These are phyloP conservation scores for Penaeus chinensis DNA, from an alignment of 1,140 invertebrate species.

Conservation along the genomic window DNA sequence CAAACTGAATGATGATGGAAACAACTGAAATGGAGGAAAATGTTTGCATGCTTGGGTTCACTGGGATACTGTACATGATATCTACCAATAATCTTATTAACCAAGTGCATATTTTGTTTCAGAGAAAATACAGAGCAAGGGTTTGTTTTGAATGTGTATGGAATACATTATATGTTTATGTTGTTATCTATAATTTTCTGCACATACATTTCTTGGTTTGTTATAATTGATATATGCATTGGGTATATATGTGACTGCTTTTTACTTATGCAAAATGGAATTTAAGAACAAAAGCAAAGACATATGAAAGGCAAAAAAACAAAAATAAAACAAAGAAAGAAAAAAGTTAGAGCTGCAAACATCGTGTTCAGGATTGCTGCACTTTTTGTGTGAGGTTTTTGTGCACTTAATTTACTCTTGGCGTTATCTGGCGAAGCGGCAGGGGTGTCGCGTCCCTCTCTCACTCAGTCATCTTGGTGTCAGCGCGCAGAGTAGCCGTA, in stretches of 20 bases:
- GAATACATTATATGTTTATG: conserved; percentile 30
- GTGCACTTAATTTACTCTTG: conserved; percentile 51
- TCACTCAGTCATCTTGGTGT: conserved; percentile 52
- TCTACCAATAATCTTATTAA: conserved; percentile 23
- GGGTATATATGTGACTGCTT: conserved; percentile 26
- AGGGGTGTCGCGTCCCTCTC: conserved; percentile 30
- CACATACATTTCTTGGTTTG: conserved; percentile 16
- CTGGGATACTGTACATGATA: conserved; percentile 34
- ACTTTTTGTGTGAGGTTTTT: conserved; percentile 41
- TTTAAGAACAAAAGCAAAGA: not conserved
- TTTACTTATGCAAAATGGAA: conserved; percentile 13
- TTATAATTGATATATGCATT: conserved; percentile 25
- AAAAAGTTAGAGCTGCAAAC: conserved; percentile 21
- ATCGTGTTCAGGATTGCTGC: conserved; percentile 46
- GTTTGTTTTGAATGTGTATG: conserved; percentile 43
- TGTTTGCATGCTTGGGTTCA: conserved; percentile 50
- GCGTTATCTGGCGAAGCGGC: conserved; percentile 54
- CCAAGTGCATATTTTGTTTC: conserved; percentile 20
- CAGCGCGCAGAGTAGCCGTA: conserved; percentile 38
- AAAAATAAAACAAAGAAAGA: no score
- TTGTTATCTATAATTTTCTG: conserved; percentile 14
- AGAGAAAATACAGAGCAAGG: conserved; percentile 37
- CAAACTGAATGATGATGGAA: conserved; percentile 44
- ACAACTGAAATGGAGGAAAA: conserved; percentile 42
- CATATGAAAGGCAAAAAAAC: no score